Evolutionary conservation across 2,888 invertebrate genomes (phyloP), one percentile per base, ranked within the genome.

Genomic region (Gortyna flavago): DNA sequence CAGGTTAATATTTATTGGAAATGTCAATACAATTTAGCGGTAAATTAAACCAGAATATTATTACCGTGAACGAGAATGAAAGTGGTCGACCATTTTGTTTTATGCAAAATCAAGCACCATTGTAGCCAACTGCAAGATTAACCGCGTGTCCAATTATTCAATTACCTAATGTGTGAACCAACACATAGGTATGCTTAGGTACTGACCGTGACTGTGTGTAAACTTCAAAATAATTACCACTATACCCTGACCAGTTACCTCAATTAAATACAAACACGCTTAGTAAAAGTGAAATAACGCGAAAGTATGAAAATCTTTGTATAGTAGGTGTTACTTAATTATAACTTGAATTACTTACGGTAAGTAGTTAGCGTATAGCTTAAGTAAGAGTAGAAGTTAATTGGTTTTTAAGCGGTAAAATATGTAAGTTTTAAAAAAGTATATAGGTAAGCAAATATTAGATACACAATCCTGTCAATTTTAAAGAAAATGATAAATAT

Each of bases 161-260:
- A 91, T 93, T 93, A 91, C 90, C 86, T 90, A 91, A 93, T 87
- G 90, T 91, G 91, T 90, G 87, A 90, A 89, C 88, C 89, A 89
- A 90, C 86, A 85, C 80, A 80, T 82, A 35, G 1, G 2, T 35
- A 86, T 87, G 88, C 72, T 86, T 89, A n/a, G n/a, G n/a, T n/a
- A 92, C 87, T 86, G 87, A 87, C 92, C 93, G 91, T 92, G 90
- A 92, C 90, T 78, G 67, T 89, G 72, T 85, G 81, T 86, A 86
- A 80, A 87, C 86, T 84, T 84, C 32, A 83, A 88, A 87, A 85
- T 79, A 83, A 85, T 86, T 87, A 73, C 74, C 64, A 77, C 72
- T 85, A 86, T 69, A 66, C 80, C 82, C 85, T 77, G 73, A 74
- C 83, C 85, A 89, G 90, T 86, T 84, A 83, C 79, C 68, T 74